Conservation (phyloP, 2,113 vertebrate genomes). For the Ciconia stormi region DNA sequence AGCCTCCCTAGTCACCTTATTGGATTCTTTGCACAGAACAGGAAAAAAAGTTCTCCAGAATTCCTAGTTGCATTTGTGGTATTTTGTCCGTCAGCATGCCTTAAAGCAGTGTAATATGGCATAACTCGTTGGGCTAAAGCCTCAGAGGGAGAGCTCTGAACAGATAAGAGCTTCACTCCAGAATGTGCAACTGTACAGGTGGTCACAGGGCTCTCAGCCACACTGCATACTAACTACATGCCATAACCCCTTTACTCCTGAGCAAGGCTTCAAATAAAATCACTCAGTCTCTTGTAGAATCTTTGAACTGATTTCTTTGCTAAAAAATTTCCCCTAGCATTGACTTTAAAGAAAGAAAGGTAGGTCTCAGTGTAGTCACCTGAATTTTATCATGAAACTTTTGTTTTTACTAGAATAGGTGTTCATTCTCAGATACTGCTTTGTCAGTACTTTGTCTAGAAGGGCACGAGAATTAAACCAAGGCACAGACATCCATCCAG, state of each 20-base stretch:
- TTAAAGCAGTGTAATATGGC: background rate
- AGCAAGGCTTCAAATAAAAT: background rate
- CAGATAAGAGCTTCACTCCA: background rate
- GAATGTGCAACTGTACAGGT: background rate
- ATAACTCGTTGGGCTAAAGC: background rate
- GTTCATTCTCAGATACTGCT: background rate
- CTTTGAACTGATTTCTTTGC: background rate
- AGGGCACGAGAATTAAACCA: background rate
- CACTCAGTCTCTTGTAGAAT: background rate
- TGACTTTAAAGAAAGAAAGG: background rate
- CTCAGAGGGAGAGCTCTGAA: background rate
- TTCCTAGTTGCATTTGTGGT: background rate
- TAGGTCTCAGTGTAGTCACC: background rate
- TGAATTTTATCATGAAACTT: background rate
- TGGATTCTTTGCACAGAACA: background rate
- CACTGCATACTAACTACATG: accelerated
- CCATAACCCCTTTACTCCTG: background rate
- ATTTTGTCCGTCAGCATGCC: background rate
- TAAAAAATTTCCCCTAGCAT: background rate
- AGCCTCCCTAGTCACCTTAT: accelerated
- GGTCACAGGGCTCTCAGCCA: background rate
- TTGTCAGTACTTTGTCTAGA: background rate
- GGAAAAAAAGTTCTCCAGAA: background rate
- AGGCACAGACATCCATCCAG: background rate
- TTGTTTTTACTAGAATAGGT: background rate